These are phyloP conservation scores for Diabrotica balteata DNA, from an alignment of 2,888 invertebrate genomes.

Conservation along the genomic window DNA sequence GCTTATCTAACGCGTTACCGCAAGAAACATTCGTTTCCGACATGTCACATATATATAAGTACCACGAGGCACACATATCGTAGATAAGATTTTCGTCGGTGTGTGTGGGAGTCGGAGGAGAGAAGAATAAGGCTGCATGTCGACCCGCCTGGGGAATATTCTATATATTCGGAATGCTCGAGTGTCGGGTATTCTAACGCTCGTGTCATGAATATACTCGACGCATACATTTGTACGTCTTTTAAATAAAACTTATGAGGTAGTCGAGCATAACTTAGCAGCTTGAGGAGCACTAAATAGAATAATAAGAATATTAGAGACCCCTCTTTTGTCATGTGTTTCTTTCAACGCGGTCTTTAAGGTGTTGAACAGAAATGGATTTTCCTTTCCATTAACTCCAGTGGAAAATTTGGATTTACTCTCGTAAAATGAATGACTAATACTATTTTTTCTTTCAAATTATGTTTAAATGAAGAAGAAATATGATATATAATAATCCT, in stretches of 20 bases:
- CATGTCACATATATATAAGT: constrained; percentile 53
- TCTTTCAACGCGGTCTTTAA: neutral
- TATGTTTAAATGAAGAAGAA: no score
- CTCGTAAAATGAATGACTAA: no score
- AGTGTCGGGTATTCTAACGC: constrained; percentile 37
- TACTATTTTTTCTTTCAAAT: no score
- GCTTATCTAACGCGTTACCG: constrained; percentile 56
- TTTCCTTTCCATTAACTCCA: neutral
- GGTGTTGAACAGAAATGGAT: neutral
- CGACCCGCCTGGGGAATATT: constrained; percentile 42
- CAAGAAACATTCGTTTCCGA: constrained; percentile 56
- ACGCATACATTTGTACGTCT: constrained; percentile 30
- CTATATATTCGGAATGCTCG: constrained; percentile 37
- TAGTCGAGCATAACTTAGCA: constrained; percentile 21
- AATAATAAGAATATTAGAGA: constrained; percentile 6
- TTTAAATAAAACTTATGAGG: constrained; percentile 32
- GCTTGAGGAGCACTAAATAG: constrained; percentile 22
- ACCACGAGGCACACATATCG: constrained; percentile 48
- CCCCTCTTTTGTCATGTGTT: neutral
- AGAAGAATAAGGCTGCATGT: constrained; percentile 32
- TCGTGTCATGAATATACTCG: constrained; percentile 42
- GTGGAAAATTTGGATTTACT: no score
- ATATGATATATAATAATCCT: no score
- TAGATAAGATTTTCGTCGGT: constrained; percentile 54
- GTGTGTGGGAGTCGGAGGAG: constrained; percentile 39